Evolutionary conservation across 1,140 invertebrate genomes (phyloP), one percentile per base, ranked within the genome.

Genomic region (Kradibia gibbosae): DNA sequence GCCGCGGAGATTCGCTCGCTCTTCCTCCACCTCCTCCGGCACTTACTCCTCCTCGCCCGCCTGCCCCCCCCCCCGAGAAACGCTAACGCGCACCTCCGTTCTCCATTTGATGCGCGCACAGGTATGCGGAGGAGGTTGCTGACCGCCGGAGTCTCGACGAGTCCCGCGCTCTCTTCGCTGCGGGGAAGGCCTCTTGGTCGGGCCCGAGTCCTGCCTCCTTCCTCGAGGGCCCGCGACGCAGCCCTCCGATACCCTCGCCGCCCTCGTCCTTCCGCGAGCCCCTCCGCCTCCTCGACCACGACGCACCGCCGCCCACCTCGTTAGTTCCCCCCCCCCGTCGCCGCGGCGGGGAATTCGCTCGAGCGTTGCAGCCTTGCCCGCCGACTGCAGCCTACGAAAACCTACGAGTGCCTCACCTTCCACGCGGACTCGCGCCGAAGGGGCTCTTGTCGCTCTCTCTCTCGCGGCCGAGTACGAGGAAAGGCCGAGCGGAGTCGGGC

Each of bases 71-170:
- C 2, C 0, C 62, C 36, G 15, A 45, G 7, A 45, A 45, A 45
- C 13, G 42, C 42, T 13, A 13, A 5, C 42, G 42, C 42, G 42
- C 42, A 45, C 42, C 42, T 5, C 62, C 20, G 62, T 67, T 67
- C 34, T 39, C 62, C 62, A 39, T 36, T 67, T 39, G 62, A 67
- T 67, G 62, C 62, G 62, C 62, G 62, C 62, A 67, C 62, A 67
- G 62, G 62, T 67, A 67, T 67, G 62, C 36, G 34, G 62, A 20
- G 34, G 62, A 67, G 62, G 62, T 67, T 67, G 62, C 62, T 67
- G 62, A 67, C 62, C 62, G 55, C 31, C 10, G 7, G 7, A 20
- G n/a, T 20, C 39, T 22, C 62, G 62, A 67, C 22, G 31, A 22
- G 62, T 67, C 39, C 25, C 31, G 62, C 62, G 34, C 62, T 67